Conservation (phyloP, 2,888 invertebrate genomes). For the Cantharis nigra region DNA sequence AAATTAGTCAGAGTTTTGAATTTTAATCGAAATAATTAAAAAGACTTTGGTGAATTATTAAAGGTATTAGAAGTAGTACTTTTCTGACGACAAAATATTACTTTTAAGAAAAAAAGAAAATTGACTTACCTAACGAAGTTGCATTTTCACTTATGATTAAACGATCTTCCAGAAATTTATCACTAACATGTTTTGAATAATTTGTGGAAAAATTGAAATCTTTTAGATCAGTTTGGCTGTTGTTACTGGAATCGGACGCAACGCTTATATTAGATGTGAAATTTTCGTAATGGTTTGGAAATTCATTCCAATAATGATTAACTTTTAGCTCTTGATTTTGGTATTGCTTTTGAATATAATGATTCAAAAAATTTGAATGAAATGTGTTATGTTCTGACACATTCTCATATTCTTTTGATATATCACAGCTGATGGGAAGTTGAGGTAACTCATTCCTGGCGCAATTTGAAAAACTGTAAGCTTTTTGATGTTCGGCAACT, state of each 20-base stretch:
- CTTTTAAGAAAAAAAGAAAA: too few relatives aligned
- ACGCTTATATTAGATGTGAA: background rate
- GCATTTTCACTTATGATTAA: background rate
- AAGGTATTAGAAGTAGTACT: too few relatives aligned
- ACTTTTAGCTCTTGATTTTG: background rate
- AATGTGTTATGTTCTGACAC: background rate
- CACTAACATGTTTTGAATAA: background rate
- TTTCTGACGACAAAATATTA: too few relatives aligned
- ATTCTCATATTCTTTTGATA: background rate
- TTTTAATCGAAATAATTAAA: background rate
- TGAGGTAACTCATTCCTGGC: background rate
- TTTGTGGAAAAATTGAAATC: background rate
- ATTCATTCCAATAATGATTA: background rate
- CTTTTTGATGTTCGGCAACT: background rate
- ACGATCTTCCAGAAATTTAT: background rate
- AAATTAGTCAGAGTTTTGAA: background rate
- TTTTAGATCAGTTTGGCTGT: background rate
- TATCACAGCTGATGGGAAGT: background rate
- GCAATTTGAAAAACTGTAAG: background rate
- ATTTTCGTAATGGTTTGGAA: background rate
- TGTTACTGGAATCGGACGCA: background rate
- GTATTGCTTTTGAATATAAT: background rate
- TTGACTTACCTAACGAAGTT: background rate
- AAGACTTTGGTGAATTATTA: too few relatives aligned
- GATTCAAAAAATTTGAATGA: background rate